Evolutionary conservation across 92 coral and sea anemone genomes (phyloP).

Genomic region (Paragorgia papillata): DNA sequence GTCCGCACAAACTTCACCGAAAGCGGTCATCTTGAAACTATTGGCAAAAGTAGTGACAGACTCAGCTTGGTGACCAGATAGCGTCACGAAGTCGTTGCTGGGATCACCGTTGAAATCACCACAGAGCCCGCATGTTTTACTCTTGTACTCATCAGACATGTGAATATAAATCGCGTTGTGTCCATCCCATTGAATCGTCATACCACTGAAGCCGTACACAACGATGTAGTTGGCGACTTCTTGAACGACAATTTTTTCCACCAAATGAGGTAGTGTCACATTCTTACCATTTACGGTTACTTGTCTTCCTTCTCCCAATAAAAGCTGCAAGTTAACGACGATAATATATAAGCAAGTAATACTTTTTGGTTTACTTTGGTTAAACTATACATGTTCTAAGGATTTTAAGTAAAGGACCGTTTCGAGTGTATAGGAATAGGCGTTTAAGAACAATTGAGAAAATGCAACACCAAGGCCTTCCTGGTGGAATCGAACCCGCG

Average conservation of each 20-base stretch:
- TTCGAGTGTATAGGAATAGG: too few relatives aligned
- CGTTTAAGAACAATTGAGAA: too few relatives aligned
- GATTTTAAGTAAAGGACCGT: too few relatives aligned
- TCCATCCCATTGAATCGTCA: slow-evolving; percentile 86
- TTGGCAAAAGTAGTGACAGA: slow-evolving; percentile 84
- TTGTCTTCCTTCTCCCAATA: slow-evolving; percentile 56
- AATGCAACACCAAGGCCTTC: too few relatives aligned
- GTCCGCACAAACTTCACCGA: slow-evolving; percentile 66
- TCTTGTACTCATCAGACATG: slow-evolving; percentile 71
- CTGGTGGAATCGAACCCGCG: too few relatives aligned
- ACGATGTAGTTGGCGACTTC: slow-evolving; percentile 67
- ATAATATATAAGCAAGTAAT: too few relatives aligned
- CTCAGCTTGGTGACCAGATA: slow-evolving; percentile 65
- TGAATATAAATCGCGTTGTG: slow-evolving; percentile 71
- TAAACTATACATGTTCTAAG: too few relatives aligned
- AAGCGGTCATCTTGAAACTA: slow-evolving; percentile 84
- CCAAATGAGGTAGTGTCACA: slow-evolving; percentile 75
- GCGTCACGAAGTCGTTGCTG: slow-evolving; percentile 73
- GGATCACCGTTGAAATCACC: slow-evolving; percentile 83
- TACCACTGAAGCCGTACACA: slow-evolving; percentile 82
- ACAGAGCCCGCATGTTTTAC: slow-evolving; percentile 90
- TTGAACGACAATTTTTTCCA: slow-evolving; percentile 76
- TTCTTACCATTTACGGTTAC: slow-evolving; percentile 65
- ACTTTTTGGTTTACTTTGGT: too few relatives aligned
- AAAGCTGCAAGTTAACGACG: slow-evolving; percentile 66